Base-by-base conservation (phyloP, 2,797 vertebrate species). In the Hoplostethus atlanticus region DNA sequence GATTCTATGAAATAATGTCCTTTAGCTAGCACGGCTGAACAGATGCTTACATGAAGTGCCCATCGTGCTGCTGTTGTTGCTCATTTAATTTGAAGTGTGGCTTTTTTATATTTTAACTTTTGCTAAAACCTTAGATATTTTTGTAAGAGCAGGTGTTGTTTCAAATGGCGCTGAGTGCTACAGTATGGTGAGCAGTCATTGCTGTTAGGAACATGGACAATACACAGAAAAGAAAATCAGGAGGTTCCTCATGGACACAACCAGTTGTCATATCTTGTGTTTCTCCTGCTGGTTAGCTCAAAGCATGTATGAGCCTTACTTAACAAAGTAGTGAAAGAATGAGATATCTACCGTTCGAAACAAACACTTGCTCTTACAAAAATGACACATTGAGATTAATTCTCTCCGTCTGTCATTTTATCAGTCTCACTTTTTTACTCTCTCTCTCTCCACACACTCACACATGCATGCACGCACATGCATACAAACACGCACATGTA, bases 401-500 rank as follows among this genome's bases (percentile, higher is more conserved):
- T 44, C 40, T 13, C 11, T 44, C 34, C 31, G 11, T 42, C 40
- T 59, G 16, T 10, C 25, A 25, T 47, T 0, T 15, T 2, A 3
- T 28, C 15, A 72, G 2, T 30, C 13, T 64, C 38, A 48, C 4
- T 44, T 44, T 44, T 15, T 48, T 11, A 16, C 28, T 47, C 16
- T 36, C 30, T 58, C 54, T 53, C 62, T 9, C 57, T 44, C 12
- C 31, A 55, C 53, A 34, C 15, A 38, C 36, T n/a, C 17, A 17
- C 16, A 53, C 44, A 50, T 7, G 50, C 5, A 48, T 40, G 48
- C 17, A 64, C 42, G 63, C 65, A 57, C 42, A 56, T 46, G 59
- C 36, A 30, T 46, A 47, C 42, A 34, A 52, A 67, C 59, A 61
- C 28, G 68, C 65, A 81, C 40, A 59, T 21, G 21, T 21, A 21